Percentiles rank a stretch among this genome's conserved stretches.
These are phyloP conservation scores for Scopus umbretta DNA, from an alignment of 2,113 vertebrate species.

Conservation along the genomic window DNA sequence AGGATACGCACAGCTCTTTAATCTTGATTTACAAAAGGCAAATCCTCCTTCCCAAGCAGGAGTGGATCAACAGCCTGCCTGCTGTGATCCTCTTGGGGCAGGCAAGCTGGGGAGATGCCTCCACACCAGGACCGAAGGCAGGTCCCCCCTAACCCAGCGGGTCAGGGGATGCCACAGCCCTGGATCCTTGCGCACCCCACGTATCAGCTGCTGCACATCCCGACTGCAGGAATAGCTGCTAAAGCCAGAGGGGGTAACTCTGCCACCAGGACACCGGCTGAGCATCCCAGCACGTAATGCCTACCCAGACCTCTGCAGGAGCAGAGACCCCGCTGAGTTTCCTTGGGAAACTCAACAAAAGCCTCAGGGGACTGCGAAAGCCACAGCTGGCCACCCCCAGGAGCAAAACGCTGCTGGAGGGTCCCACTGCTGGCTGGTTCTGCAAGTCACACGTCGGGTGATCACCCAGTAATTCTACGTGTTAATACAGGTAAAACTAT, in stretches of 20 bases:
- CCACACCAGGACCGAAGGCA: neutral
- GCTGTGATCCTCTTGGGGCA: neutral
- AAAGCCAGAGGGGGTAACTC: neutral
- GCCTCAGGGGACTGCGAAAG: fast-evolving
- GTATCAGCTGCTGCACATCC: fast-evolving
- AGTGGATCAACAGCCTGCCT: neutral
- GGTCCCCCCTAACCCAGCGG: fast-evolving
- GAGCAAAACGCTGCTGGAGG: fast-evolving
- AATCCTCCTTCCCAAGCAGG: neutral
- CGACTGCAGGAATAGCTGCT: neutral
- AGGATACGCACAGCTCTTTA: neutral
- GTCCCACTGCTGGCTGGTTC: neutral
- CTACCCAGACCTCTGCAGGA: neutral
- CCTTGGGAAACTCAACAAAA: neutral
- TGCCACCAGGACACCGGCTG: fast-evolving
- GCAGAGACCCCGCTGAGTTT: fast-evolving
- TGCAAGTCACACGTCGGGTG: fast-evolving
- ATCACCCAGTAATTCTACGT: fast-evolving
- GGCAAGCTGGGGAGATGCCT: neutral
- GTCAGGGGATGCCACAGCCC: neutral
- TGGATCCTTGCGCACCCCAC: neutral
- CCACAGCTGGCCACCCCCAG: neutral
- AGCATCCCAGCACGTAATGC: fast-evolving
- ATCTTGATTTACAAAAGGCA: neutral
- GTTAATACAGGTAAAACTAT: fast-evolving